A percentile compares a stretch with the other conserved stretches of the same genome.
Conservation (phyloP, 2,113 vertebrate species). For the Anhinga rufa region DNA sequence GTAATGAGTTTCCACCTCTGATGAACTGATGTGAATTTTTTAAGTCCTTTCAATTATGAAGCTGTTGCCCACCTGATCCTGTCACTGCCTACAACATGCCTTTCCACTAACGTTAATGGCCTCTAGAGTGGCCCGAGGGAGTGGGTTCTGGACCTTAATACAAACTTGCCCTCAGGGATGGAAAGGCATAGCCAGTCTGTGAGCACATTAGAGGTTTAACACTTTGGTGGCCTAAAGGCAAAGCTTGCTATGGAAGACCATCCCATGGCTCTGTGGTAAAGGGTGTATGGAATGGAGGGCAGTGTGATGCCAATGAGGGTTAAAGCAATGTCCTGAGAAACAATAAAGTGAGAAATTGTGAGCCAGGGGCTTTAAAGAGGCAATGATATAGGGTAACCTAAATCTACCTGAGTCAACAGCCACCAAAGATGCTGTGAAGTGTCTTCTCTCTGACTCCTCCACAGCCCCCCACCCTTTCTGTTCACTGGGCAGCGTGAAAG, state of each 20-base stretch:
- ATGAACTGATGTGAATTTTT: background rate
- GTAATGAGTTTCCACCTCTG: background rate
- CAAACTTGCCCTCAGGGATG: background rate
- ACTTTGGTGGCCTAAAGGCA: background rate
- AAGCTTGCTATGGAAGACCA: background rate
- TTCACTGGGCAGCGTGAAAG: background rate
- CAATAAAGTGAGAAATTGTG: background rate
- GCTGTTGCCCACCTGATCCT: background rate
- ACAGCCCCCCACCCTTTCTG: background rate
- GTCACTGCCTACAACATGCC: background rate
- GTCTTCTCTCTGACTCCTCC: background rate
- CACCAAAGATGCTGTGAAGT: background rate
- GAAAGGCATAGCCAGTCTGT: background rate
- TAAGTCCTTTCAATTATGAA: background rate
- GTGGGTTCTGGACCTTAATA: background rate
- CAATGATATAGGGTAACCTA: background rate
- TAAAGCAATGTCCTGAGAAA: background rate
- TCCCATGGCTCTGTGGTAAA: background rate
- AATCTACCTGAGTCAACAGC: background rate
- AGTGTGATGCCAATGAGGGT: background rate
- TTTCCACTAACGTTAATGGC: background rate
- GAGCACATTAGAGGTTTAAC: background rate
- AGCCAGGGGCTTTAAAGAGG: background rate
- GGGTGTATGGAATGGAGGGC: background rate
- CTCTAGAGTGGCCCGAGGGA: background rate